A percentile compares a stretch with the other conserved stretches of the same genome.
Conservation (phyloP, 2,113 vertebrate genomes). For the Triplophysa rosa region DNA sequence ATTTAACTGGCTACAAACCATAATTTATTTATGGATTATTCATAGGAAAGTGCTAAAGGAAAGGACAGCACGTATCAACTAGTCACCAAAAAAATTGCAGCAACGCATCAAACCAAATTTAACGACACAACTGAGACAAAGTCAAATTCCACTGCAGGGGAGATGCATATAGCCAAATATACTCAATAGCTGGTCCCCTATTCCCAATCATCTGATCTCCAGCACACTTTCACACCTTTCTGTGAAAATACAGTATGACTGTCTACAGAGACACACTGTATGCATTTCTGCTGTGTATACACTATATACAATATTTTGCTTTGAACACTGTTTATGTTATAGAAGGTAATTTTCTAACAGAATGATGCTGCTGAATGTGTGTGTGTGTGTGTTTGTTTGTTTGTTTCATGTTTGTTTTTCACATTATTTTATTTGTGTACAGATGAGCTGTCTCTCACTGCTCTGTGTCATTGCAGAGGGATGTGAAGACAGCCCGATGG, state of each 20-base stretch:
- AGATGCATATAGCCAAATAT: constrained; percentile 22
- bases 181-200: not conserved
- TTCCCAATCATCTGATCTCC: constrained; percentile 33
- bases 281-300: not conserved
- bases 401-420: not conserved
- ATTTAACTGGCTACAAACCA: constrained; percentile 19
- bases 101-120: not conserved
- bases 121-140: constrained; percentile 10
- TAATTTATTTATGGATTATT: constrained; percentile 16
- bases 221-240: constrained; percentile 9
- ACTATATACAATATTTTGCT: not conserved
- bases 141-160: constrained; percentile 34
- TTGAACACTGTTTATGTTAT: not conserved
- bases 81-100: not conserved
- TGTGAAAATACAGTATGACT: not conserved
- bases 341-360: not conserved
- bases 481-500: constrained; percentile 20
- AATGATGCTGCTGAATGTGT: not conserved
- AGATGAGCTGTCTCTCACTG: constrained; percentile 20
- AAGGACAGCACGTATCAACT: constrained; percentile 31
- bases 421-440: constrained; percentile 27
- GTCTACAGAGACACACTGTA: not conserved
- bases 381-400: not conserved
- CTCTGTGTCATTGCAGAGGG: constrained; percentile 47
- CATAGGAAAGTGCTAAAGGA: constrained; percentile 18